Evolutionary conservation across 2,888 invertebrate species (phyloP).

Genomic region (Amiota communis): DNA sequence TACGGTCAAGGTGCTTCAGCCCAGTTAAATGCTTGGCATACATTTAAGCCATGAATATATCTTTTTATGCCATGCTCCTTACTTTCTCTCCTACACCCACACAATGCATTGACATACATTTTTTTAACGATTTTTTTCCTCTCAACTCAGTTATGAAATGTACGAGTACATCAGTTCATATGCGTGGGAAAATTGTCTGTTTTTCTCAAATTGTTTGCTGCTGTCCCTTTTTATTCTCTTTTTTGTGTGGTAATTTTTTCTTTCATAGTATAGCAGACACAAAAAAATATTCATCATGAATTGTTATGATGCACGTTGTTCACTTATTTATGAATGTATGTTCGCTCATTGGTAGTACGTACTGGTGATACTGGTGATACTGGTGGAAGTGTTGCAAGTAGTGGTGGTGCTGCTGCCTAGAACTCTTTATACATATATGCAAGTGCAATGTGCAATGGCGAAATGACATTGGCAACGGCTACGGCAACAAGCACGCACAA

Average conservation of each 20-base stretch:
- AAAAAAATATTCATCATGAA: conserved; percentile 16
- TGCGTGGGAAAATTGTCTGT: conserved; percentile 22
- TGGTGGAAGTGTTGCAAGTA: not conserved
- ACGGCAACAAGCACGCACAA: conserved; percentile 18
- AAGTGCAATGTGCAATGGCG: conserved; percentile 11
- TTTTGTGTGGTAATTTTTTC: not conserved
- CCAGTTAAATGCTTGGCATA: not conserved
- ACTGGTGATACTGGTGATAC: not conserved
- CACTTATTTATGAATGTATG: not conserved
- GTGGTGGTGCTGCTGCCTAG: too few relatives aligned
- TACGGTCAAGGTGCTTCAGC: conserved; percentile 1
- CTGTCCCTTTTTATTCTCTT: not conserved
- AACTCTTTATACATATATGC: not conserved
- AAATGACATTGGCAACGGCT: not conserved
- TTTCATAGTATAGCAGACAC: not conserved
- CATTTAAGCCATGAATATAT: too few relatives aligned
- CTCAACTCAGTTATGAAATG: not conserved
- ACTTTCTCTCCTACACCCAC: not conserved
- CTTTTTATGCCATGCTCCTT: too few relatives aligned
- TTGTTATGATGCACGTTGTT: conserved; percentile 18
- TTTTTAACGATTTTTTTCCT: conserved; percentile 1
- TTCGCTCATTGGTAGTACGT: too few relatives aligned
- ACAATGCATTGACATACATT: conserved; percentile 12
- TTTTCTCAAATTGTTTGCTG: conserved; percentile 10
- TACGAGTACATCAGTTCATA: not conserved